Conservation (phyloP, 2,113 vertebrate genomes). For the Crotalus tigris region DNA sequence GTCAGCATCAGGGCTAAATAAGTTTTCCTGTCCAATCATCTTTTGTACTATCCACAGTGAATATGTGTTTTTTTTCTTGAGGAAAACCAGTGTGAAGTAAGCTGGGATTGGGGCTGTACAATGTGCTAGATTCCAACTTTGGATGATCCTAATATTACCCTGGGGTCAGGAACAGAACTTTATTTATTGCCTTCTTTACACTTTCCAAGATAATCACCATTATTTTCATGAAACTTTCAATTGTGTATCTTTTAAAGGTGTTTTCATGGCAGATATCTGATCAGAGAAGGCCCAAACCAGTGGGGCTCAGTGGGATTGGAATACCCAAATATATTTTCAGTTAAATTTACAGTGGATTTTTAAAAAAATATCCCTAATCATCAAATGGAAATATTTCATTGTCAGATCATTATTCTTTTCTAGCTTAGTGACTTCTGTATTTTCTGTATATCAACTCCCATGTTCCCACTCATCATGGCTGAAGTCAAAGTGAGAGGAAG, state of each 20-base stretch:
- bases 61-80: not conserved
- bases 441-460: not conserved
- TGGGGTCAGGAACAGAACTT: not conserved
- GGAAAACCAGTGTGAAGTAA: not conserved
- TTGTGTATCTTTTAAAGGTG: not conserved
- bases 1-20: not conserved
- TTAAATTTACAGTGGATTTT: not conserved
- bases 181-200: not conserved
- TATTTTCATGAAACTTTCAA: not conserved
- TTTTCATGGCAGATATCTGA: not conserved
- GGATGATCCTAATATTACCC: not conserved
- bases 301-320: not conserved
- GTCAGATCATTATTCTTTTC: not conserved
- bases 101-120: not conserved
- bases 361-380: not conserved
- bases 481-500: not conserved
- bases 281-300: not conserved
- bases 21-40: not conserved
- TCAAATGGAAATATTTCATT: not conserved
- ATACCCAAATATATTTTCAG: not conserved
- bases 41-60: not conserved
- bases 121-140: not conserved
- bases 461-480: not conserved
- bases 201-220: not conserved
- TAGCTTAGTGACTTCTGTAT: not conserved